Base-by-base conservation (phyloP, 2,113 vertebrate species). In the Rhinolophus ferrumequinum region DNA sequence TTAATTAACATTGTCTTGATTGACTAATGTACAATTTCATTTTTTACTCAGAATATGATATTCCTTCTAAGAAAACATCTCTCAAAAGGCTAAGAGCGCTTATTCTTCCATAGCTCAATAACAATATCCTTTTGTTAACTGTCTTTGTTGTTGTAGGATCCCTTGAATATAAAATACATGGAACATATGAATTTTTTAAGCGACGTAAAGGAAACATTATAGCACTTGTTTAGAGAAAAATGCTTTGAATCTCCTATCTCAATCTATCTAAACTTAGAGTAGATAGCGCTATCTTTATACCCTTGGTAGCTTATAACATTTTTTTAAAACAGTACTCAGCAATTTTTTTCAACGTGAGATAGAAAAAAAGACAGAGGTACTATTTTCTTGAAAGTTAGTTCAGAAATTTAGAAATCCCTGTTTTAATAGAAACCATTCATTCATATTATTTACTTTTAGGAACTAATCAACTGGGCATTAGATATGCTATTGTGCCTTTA, bases 181-280 rank as follows among this genome's bases (percentile, higher is more conserved):
- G 35, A 75, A 97, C 82, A 95, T 91, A 33, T 69, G 1, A 73
- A 56, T 56, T 97, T 94, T 98, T 92, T 86, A 96, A 94, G 21
- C 30, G 83, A 15, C 21, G 19, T 72, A 95, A 96, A 96, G 16
- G 21, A 16, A 92, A 90, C 1, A 58, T 69, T 67, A 73, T 76
- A 52, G 82, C 8, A 84, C 84, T 75, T 35, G 88, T 93, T 88
- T 33, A 18, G 33, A 41, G 86, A 87, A 67, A 10, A 50, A 73
- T 52, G 41, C 18, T 73, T 95, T 85, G 58, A 92, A 88, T 95
- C 60, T 97, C 75, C 41, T 4, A 70, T 33, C 4, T 93, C 24
- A 76, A 2, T 82, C 8, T 92, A 82, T 22, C 19, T 16, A 83
- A 86, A 96, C 22, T 69, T 85, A 81, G 75, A 75, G 26, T 94